These are phyloP conservation scores for Halictus quadricinctus DNA, from an alignment of 2,888 invertebrate species.

Conservation along the genomic window DNA sequence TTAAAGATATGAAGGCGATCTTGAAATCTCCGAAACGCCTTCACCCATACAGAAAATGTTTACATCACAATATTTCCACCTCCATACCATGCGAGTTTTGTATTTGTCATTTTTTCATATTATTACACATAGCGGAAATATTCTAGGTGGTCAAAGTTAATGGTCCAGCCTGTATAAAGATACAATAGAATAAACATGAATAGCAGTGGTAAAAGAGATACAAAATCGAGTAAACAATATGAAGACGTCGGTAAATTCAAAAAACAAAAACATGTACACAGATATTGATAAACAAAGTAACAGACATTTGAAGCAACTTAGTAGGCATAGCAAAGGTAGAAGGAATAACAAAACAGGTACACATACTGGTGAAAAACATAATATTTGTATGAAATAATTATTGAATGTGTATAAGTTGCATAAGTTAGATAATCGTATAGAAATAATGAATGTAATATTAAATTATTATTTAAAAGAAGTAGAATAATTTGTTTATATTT, in stretches of 20 bases:
- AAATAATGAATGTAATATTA: neutral
- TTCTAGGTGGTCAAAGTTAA: neutral
- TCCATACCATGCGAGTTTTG: neutral
- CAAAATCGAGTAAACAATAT: neutral
- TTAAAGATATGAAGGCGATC: neutral
- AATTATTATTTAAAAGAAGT: neutral
- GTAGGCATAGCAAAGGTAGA: neutral
- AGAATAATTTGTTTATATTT: neutral
- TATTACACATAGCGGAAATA: neutral
- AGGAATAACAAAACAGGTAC: neutral
- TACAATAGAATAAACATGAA: neutral
- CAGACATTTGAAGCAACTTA: neutral
- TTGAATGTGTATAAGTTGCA: neutral
- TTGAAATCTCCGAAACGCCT: neutral
- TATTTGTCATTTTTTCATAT: neutral
- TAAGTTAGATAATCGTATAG: neutral
- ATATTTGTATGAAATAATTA: neutral
- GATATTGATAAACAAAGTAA: neutral
- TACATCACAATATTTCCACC: neutral
- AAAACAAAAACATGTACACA: neutral
- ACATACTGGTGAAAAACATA: neutral
- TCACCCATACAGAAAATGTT: neutral
- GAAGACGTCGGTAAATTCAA: neutral
- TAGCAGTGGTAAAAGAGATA: neutral
- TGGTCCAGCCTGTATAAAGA: neutral